phyloP scores from a whole-genome alignment of 1,140 invertebrate species.

The Brachionus rubens region DNA sequence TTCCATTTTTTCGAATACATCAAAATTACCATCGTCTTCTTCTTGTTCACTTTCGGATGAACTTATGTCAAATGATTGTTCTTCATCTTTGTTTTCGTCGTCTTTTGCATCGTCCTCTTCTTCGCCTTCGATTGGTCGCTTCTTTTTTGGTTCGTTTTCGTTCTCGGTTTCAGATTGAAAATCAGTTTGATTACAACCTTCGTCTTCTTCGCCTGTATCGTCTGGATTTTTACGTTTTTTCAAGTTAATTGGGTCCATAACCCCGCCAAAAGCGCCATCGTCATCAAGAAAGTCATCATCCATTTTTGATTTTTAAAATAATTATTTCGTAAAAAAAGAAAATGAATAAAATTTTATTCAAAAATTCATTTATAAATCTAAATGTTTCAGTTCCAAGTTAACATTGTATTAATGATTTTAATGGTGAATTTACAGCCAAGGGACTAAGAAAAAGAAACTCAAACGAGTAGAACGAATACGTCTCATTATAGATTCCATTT shows the following conservation, averaged over 20 bases:
- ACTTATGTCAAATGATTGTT: constrained; percentile 31
- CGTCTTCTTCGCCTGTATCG: not conserved
- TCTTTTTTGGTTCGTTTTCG: not conserved
- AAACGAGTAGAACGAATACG: too few relatives aligned
- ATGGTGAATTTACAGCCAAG: too few relatives aligned
- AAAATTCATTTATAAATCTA: too few relatives aligned
- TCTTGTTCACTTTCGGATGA: not conserved
- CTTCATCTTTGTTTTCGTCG: constrained; percentile 11
- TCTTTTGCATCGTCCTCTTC: constrained; percentile 4
- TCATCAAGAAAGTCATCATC: too few relatives aligned
- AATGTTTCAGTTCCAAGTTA: too few relatives aligned
- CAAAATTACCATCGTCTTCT: constrained; percentile 24
- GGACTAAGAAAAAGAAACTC: too few relatives aligned
- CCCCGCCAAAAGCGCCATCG: too few relatives aligned
- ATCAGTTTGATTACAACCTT: not conserved
- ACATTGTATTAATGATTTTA: too few relatives aligned
- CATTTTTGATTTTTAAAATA: too few relatives aligned
- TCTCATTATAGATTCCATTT: too few relatives aligned
- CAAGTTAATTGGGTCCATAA: not conserved
- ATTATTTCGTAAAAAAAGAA: too few relatives aligned
- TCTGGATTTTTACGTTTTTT: not conserved
- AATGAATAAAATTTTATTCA: too few relatives aligned
- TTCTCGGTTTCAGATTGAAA: not conserved
- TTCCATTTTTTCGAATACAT: constrained; percentile 14
- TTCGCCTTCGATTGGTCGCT: not conserved